phyloP scores from a whole-genome alignment of 2,888 invertebrate genomes.

The Psylliodes chrysocephalus region DNA sequence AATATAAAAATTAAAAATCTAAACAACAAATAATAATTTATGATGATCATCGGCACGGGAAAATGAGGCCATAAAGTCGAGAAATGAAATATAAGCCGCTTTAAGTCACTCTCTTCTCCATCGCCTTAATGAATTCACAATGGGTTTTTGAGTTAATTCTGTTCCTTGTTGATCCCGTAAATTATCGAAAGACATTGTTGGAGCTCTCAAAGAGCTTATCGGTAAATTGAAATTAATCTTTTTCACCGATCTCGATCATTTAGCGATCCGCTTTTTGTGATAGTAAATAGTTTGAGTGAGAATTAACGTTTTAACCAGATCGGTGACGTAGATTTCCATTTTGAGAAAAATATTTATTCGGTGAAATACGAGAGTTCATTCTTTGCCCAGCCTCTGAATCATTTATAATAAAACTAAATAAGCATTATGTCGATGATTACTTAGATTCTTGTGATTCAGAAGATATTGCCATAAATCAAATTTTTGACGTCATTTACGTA shows the following conservation, averaged over 20 bases:
- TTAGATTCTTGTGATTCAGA: too few species aligned
- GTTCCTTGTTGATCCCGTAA: conserved; percentile 24
- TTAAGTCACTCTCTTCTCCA: conserved; percentile 16
- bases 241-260: neutral
- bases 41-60: too few species aligned
- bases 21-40: conserved; percentile 9
- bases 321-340: too few species aligned
- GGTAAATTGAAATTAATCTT: conserved; percentile 18
- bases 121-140: conserved; percentile 27
- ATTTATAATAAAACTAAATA: too few species aligned
- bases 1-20: conserved; percentile 7
- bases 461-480: too few species aligned
- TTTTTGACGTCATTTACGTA: too few species aligned
- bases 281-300: too few species aligned
- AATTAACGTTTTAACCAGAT: too few species aligned
- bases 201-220: neutral
- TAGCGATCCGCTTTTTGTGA: neutral
- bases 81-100: conserved; percentile 25
- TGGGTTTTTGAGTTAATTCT: conserved; percentile 30
- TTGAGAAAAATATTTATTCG: too few species aligned
- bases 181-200: conserved; percentile 21
- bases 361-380: too few species aligned
- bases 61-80: conserved; percentile 7
- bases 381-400: too few species aligned
- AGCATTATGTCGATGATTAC: too few species aligned